Evolutionary conservation across 2,888 invertebrate genomes (phyloP).

Genomic region (Cheilosia impressa): DNA sequence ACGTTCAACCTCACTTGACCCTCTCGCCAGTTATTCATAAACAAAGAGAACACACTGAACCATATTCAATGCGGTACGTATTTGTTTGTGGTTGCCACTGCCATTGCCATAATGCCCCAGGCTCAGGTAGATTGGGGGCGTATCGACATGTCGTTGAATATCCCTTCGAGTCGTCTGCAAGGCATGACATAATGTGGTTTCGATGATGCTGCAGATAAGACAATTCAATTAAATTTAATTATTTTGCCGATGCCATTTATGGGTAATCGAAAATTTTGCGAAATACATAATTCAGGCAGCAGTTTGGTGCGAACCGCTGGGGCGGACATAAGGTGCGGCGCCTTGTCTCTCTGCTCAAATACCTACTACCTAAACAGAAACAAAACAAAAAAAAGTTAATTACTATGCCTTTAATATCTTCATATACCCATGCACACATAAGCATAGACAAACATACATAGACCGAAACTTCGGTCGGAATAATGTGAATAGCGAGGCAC

Average conservation of each 20-base stretch:
- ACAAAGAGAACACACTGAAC: conserved; percentile 46
- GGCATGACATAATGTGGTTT: conserved; percentile 68
- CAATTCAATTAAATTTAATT: conserved; percentile 76
- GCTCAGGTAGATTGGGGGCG: conserved; percentile 64
- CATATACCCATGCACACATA: conserved; percentile 12
- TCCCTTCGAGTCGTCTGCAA: conserved; percentile 55
- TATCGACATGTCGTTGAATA: conserved; percentile 56
- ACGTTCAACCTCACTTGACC: conserved; percentile 15
- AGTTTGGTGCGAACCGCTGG: conserved; percentile 50
- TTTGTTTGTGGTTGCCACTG: conserved; percentile 11
- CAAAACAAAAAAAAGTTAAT: conserved; percentile 45
- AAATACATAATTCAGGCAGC: conserved; percentile 55
- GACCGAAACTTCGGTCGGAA: conserved; percentile 56
- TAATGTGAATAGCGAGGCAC: conserved; percentile 69
- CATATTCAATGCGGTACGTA: conserved; percentile 31
- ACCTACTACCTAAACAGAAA: not conserved
- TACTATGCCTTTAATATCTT: conserved; percentile 64
- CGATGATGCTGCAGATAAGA: conserved; percentile 74
- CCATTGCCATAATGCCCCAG: conserved; percentile 19
- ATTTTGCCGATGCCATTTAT: conserved; percentile 73
- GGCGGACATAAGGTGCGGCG: conserved; percentile 38
- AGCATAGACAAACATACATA: conserved; percentile 21
- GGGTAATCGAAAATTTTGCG: conserved; percentile 69
- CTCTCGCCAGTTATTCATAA: conserved; percentile 48
- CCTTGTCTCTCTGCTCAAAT: conserved; percentile 32